Evolutionary conservation across 2,797 vertebrate species (phyloP).

Genomic region (Anomalospiza imberbis): DNA sequence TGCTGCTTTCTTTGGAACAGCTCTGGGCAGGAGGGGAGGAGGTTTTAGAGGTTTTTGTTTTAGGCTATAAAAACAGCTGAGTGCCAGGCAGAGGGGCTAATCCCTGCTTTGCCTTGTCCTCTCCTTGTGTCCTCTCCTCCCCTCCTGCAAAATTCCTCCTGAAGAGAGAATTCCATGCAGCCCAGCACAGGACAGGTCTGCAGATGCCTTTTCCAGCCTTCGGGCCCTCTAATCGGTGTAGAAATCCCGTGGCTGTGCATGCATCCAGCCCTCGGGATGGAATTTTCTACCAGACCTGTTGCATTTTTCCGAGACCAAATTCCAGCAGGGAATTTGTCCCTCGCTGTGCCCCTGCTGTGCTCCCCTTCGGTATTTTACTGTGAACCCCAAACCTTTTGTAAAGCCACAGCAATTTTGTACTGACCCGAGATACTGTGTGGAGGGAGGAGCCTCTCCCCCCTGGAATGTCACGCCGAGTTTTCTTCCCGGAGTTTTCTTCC

Average conservation of each 20-base stretch:
- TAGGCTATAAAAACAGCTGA: neutral
- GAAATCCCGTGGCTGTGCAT: neutral
- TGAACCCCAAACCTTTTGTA: conserved; percentile 3
- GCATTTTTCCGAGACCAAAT: conserved; percentile 27
- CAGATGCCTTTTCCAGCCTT: neutral
- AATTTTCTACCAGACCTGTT: neutral
- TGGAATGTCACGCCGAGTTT: neutral
- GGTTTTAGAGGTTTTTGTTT: neutral
- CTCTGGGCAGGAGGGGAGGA: neutral
- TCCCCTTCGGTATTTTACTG: conserved; percentile 12
- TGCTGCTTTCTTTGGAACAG: neutral
- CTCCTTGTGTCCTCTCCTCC: neutral
- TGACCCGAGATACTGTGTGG: neutral
- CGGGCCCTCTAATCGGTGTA: neutral
- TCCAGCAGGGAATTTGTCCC: neutral
- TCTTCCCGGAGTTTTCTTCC: neutral
- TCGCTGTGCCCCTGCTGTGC: rapidly evolving
- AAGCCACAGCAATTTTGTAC: conserved; percentile 5
- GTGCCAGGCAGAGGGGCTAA: neutral
- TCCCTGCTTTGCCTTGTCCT: neutral
- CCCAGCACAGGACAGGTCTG: neutral
- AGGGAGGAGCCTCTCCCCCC: neutral
- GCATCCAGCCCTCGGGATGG: neutral
- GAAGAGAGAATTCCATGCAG: neutral
- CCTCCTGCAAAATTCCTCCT: neutral